Percentiles rank a stretch among this genome's conserved stretches.
phyloP scores from a whole-genome alignment of 2,797 vertebrate genomes.

The Lacerta viridis region DNA sequence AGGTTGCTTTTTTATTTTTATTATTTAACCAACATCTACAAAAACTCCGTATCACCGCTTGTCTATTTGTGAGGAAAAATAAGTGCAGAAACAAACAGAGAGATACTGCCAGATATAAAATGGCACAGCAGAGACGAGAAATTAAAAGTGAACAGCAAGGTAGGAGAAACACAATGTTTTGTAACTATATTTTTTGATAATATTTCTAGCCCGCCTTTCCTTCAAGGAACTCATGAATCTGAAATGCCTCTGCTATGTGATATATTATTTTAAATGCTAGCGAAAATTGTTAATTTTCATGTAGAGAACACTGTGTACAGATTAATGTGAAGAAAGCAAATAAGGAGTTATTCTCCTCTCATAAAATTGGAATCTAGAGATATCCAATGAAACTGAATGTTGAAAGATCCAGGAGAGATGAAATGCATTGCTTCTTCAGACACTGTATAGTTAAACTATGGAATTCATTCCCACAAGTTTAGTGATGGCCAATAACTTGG shows the following conservation, averaged over 20 bases:
- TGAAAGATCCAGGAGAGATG: no score
- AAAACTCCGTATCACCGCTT: neutral
- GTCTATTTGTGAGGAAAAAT: constrained; percentile 28
- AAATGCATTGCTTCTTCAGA: no score
- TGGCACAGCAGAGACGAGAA: neutral
- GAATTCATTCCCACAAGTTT: no score
- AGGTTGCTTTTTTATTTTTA: constrained; percentile 11
- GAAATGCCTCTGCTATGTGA: neutral
- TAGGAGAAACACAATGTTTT: constrained; percentile 2
- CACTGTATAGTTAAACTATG: no score
- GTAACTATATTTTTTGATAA: neutral
- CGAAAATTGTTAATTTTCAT: no score
- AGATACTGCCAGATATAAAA: neutral
- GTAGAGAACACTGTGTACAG: no score
- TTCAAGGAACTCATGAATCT: neutral
- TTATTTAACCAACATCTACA: constrained; percentile 14
- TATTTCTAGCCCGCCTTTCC: neutral
- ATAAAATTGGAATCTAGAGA: no score
- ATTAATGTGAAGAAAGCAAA: no score
- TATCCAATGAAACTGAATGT: no score
- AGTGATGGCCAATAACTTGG: no score
- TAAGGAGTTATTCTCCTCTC: no score
- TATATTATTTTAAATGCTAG: neutral
- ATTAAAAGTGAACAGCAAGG: neutral
- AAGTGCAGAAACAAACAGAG: constrained; percentile 14